Evolutionary conservation across 2,888 invertebrate species (phyloP), one percentile per base, ranked within the genome.

Genomic region (Drosophila phalerata): DNA sequence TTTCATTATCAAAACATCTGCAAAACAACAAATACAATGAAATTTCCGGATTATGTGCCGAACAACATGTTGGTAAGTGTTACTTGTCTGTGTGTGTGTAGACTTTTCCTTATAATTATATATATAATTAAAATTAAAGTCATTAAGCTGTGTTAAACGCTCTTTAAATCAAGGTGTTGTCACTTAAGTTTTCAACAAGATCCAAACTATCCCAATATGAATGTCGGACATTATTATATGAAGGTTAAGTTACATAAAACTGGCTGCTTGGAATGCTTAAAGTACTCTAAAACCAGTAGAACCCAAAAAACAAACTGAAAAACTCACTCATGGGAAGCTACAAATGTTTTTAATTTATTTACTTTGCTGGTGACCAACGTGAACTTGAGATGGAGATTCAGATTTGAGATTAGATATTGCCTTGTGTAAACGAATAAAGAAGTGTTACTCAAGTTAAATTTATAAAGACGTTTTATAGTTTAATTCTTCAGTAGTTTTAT

Each of bases 41-140:
- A 92, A 83, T 92, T 91, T 85, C 91, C 92, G 79, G 92, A 92
- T 80, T 92, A 91, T 85, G 76, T 91, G 64, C 91, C 91, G 52
- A 92, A 92, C 81, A 92, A 92, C 79, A 91, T 91, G 85, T 75
- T 91, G 91, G 92, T 91, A 90, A 86, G 85, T 61, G 55, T 49
- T 17, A 2, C 25, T 19, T 38, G n/a, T 55, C 17, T 45, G 15
- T 47, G 49, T 49, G 19, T 51, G 34, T 13, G 17, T 57, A 43
- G 48, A 10, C 43, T 68, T 77, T 85, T 70, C 55, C 53, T 45
- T 53, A 57, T 74, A 85, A 81, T 70, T n/a, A n/a, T n/a, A n/a
- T n/a, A n/a, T n/a, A n/a, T n/a, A n/a, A n/a, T n/a, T n/a, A n/a
- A n/a, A n/a, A n/a, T n/a, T 77, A 51, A 66, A 74, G 67, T 73